These are phyloP conservation scores for Microchirus variegatus DNA, from an alignment of 2,797 vertebrate genomes.

Conservation along the genomic window DNA sequence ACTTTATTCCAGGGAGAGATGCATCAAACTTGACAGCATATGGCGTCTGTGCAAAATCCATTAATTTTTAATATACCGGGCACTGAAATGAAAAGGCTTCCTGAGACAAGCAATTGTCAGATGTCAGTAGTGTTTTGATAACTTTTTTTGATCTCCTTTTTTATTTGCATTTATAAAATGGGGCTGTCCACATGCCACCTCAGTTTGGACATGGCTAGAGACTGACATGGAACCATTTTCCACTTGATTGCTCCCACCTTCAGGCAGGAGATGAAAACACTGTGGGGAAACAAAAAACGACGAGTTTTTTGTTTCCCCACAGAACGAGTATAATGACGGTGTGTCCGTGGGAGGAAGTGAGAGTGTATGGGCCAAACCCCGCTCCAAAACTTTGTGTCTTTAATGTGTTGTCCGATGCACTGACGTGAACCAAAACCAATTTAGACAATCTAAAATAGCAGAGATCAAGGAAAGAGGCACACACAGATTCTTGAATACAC, in stretches of 20 bases:
- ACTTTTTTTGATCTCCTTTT: constrained; percentile 80
- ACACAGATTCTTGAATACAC: too few species aligned
- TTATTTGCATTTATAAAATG: constrained; percentile 80
- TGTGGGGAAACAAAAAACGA: constrained; percentile 9
- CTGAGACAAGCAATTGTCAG: constrained; percentile 84
- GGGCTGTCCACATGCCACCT: constrained; percentile 71
- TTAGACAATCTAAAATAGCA: not conserved
- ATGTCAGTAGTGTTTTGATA: constrained; percentile 85
- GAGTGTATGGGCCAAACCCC: constrained; percentile 11
- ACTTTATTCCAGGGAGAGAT: constrained; percentile 79
- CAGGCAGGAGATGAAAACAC: constrained; percentile 48
- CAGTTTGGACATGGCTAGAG: constrained; percentile 70
- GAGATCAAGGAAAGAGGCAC: constrained; percentile 60
- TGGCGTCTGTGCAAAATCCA: constrained; percentile 82
- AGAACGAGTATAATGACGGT: constrained; percentile 24
- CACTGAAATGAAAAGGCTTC: constrained; percentile 81
- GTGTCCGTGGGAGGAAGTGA: constrained; percentile 11
- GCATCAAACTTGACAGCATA: constrained; percentile 83
- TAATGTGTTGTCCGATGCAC: too few species aligned
- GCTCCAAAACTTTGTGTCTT: constrained; percentile 18
- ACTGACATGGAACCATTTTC: constrained; percentile 77
- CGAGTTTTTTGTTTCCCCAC: too few species aligned
- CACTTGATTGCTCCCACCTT: constrained; percentile 70
- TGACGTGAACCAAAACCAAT: too few species aligned
- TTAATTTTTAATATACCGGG: constrained; percentile 85